A percentile compares a stretch with the other conserved stretches of the same genome.
These are phyloP conservation scores for Menidia menidia DNA, from an alignment of 2,797 vertebrate species.

Conservation along the genomic window DNA sequence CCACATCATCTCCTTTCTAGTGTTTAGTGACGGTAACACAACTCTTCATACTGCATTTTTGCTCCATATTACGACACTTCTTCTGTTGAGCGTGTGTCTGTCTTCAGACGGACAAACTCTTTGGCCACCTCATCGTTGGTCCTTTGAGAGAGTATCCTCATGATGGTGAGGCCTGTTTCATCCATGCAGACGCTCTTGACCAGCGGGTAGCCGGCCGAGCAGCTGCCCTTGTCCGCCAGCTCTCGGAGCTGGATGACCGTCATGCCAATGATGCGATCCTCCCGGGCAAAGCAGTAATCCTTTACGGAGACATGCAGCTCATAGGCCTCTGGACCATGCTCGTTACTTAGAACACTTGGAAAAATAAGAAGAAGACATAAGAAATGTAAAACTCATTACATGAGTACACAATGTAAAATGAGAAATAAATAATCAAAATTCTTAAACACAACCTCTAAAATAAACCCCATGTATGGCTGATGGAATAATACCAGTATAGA, in stretches of 20 bases:
- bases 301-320: conserved; percentile 96
- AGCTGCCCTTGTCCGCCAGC: conserved; percentile 88
- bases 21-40: conserved; percentile 67
- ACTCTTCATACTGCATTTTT: conserved; percentile 65
- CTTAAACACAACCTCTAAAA: neutral
- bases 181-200: conserved; percentile 89
- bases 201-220: conserved; percentile 89
- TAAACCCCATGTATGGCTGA: neutral
- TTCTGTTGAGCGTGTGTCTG: conserved; percentile 90
- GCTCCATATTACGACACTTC: conserved; percentile 81
- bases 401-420: neutral
- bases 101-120: conserved; percentile 98
- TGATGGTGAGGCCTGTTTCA: conserved; percentile 95
- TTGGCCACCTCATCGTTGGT: conserved; percentile 96
- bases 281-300: conserved; percentile 98
- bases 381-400: conserved; percentile 22
- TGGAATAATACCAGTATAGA: neutral
- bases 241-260: conserved; percentile 91
- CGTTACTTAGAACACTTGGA: conserved; percentile 89
- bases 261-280: conserved; percentile 94
- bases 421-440: conserved; percentile 2
- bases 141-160: conserved; percentile 97
- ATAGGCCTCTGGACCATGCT: conserved; percentile 90
- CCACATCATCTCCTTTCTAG: conserved; percentile 33
- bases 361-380: conserved; percentile 28